These are phyloP conservation scores for Tamias sibiricus DNA, from an alignment of 2,113 vertebrate genomes.

Conservation along the genomic window DNA sequence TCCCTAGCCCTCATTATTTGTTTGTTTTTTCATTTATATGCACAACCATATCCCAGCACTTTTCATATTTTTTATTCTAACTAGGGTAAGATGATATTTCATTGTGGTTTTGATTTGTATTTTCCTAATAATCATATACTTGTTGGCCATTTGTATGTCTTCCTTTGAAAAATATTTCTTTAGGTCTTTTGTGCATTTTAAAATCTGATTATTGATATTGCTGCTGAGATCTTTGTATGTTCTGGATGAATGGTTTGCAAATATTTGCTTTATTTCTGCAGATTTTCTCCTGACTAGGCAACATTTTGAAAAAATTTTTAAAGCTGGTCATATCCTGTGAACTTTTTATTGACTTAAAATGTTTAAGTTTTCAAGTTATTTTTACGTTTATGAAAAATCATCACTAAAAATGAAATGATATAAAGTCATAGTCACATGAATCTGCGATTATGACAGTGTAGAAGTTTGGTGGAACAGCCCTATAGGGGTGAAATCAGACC, in stretches of 20 bases:
- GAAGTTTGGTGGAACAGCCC: neutral
- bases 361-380: neutral
- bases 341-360: constrained; percentile 29
- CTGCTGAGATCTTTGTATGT: neutral
- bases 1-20: neutral
- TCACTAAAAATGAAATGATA: neutral
- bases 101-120: neutral
- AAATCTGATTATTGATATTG: neutral
- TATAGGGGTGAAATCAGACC: neutral
- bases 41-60: neutral
- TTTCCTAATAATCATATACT: neutral
- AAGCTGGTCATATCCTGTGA: neutral
- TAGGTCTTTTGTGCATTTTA: neutral
- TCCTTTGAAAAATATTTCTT: neutral
- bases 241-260: neutral
- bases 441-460: neutral
- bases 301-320: neutral
- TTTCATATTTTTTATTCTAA: neutral
- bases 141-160: neutral
- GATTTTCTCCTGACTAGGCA: neutral
- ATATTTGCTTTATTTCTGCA: neutral
- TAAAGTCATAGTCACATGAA: neutral
- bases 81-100: neutral
- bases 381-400: neutral
- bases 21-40: neutral